These are phyloP conservation scores for Athene noctua DNA, from an alignment of 2,113 vertebrate species.

Conservation along the genomic window DNA sequence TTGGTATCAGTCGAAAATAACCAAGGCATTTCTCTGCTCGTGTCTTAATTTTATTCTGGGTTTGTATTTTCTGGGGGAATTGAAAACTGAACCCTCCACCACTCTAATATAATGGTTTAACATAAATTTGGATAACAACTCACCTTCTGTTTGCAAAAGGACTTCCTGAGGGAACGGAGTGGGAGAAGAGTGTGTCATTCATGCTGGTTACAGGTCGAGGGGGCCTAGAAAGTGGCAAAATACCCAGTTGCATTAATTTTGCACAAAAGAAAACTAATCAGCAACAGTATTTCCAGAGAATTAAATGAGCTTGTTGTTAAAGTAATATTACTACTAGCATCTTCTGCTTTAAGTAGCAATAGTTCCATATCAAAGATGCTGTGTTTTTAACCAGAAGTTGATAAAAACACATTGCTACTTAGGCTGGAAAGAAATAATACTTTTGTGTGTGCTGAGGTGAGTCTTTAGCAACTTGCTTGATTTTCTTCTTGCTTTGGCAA, in stretches of 20 bases:
- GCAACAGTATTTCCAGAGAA: neutral
- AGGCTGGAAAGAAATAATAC: neutral
- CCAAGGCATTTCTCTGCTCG: neutral
- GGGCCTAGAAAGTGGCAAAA: conserved; percentile 79
- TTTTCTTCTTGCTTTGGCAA: neutral
- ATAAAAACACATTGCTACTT: neutral
- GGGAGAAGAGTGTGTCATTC: conserved; percentile 92
- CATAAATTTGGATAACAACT: conserved; percentile 61
- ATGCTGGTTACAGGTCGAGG: conserved; percentile 93
- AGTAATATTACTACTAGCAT: neutral
- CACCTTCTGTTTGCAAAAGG: conserved; percentile 96
- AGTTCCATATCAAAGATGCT: neutral
- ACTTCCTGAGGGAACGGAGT: conserved; percentile 97
- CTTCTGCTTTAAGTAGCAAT: neutral
- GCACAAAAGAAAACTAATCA: neutral
- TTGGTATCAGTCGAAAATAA: neutral
- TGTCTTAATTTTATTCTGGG: neutral
- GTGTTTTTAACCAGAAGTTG: neutral
- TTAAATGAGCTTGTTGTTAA: neutral
- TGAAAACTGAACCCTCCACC: neutral
- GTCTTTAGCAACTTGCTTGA: neutral
- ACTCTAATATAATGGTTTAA: neutral
- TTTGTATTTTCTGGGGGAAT: neutral
- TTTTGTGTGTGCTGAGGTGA: neutral
- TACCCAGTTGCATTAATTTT: neutral